These are phyloP conservation scores for Aphodius sticticus DNA, from an alignment of 2,888 invertebrate species.

Conservation along the genomic window DNA sequence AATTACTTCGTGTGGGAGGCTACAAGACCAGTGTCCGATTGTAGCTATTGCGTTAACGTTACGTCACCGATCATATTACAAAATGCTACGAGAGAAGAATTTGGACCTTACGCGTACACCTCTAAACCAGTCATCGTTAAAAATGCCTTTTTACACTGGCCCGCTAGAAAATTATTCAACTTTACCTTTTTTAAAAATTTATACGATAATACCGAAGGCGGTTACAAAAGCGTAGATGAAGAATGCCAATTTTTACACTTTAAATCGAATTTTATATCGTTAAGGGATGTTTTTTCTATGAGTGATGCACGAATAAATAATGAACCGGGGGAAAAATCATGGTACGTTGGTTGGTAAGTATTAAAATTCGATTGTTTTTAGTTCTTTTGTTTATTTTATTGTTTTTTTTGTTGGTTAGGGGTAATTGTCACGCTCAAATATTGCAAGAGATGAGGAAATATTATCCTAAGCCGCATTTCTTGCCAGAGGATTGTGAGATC, in stretches of 20 bases:
- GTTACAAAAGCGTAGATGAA: conserved; percentile 77
- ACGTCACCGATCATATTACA: conserved; percentile 71
- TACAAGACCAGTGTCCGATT: conserved; percentile 83
- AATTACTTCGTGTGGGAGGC: conserved; percentile 90
- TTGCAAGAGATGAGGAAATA: conserved; percentile 75
- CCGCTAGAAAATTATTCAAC: conserved; percentile 72
- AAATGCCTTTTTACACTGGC: conserved; percentile 79
- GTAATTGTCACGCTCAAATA: conserved; percentile 87
- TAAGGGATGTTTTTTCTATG: conserved; percentile 83
- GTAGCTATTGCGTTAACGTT: conserved; percentile 77
- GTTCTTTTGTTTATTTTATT: neutral
- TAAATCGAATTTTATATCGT: conserved; percentile 78
- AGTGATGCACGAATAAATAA: conserved; percentile 69
- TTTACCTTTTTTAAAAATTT: conserved; percentile 74
- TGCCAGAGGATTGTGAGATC: conserved; percentile 89
- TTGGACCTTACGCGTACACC: conserved; percentile 78
- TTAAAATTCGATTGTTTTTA: neutral
- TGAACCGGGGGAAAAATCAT: conserved; percentile 71
- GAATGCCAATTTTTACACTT: conserved; percentile 90
- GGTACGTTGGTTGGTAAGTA: conserved; percentile 91
- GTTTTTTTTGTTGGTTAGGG: conserved; percentile 61
- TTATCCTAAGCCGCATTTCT: conserved; percentile 83
- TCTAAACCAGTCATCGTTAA: conserved; percentile 83
- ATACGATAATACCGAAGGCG: conserved; percentile 73
- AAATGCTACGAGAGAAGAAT: conserved; percentile 74